Evolutionary conservation across 2,113 vertebrate genomes (phyloP).

Genomic region (Paradisaea rubra): DNA sequence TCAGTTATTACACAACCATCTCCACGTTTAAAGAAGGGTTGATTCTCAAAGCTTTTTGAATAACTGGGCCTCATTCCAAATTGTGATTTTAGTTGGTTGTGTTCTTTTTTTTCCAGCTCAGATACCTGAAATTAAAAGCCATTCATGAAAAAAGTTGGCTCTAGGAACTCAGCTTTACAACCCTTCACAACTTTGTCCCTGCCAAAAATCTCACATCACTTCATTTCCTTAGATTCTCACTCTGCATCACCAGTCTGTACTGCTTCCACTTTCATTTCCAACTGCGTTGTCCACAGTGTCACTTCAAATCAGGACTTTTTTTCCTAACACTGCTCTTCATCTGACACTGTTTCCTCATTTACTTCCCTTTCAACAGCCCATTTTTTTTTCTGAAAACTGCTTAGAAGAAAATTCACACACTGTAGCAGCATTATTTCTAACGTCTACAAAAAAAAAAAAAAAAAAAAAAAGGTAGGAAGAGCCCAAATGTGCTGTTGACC

Average conservation of each 20-base stretch:
- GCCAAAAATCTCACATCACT: slow-evolving; percentile 1
- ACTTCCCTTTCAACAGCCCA: background rate
- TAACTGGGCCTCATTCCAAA: background rate
- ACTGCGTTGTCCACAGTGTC: background rate
- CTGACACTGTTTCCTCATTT: background rate
- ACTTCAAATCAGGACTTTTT: background rate
- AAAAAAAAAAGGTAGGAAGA: background rate
- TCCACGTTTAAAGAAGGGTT: background rate
- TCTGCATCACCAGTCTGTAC: background rate
- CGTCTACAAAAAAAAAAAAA: background rate
- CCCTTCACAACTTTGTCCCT: background rate
- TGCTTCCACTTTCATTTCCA: background rate
- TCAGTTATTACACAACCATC: background rate
- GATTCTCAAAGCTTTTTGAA: background rate
- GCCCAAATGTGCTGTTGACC: background rate
- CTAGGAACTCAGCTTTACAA: background rate
- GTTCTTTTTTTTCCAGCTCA: background rate
- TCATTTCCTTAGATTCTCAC: background rate
- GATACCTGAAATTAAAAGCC: slow-evolving; percentile 5
- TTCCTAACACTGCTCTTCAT: background rate
- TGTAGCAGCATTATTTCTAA: background rate
- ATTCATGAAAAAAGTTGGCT: background rate
- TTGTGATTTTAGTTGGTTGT: background rate
- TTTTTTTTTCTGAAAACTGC: background rate
- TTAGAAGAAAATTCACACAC: background rate